Evolutionary conservation across 1,140 invertebrate species (phyloP), one percentile per base, ranked within the genome.

Genomic region (Sipha flava): DNA sequence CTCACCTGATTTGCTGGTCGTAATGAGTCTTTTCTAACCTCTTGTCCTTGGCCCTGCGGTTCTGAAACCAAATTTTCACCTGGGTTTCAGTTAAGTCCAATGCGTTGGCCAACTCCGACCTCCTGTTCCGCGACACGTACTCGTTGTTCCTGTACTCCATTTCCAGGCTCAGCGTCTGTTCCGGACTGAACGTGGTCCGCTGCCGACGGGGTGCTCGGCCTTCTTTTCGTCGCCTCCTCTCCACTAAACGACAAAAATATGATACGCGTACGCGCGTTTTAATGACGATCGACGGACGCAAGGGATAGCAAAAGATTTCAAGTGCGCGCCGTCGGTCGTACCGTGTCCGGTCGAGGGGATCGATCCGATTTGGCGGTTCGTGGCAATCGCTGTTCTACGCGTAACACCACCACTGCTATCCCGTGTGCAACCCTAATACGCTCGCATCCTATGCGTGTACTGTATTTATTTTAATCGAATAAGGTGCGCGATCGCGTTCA

Each of bases 61-160:
- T 98, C 86, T 98, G 96, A 84, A 97, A 98, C 96, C 96, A 97
- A 81, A 97, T 97, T 86, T 97, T 97, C 70, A 97, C 95, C 87
- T 96, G 95, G 0, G 95, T 97, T 86, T 98, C 96, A 3, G 94
- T 94, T 9, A 98, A 87, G 62, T 89, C 88, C 29, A 98, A 85
- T 0, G 90, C 88, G 81, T 93, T 91, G 0, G 96, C 95, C 80
- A 98, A 86, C 86, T 98, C 95, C 84, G 92, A 94, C 83, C 95
- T 87, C 82, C 94, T 86, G 31, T 93, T 90, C 59, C 95, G 87
- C 1, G 94, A 95, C 73, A 98, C 95, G 84, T 98, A 98, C 86
- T 97, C 96, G 1, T 92, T 93, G 45, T 92, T 87, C 23, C 93
- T 91, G 85, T 96, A 98, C 84, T 97, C 96, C 34, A 95, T 89